Evolutionary conservation across 2,113 vertebrate species (phyloP), one percentile per base, ranked within the genome.

Genomic region (Serilophus lunatus): DNA sequence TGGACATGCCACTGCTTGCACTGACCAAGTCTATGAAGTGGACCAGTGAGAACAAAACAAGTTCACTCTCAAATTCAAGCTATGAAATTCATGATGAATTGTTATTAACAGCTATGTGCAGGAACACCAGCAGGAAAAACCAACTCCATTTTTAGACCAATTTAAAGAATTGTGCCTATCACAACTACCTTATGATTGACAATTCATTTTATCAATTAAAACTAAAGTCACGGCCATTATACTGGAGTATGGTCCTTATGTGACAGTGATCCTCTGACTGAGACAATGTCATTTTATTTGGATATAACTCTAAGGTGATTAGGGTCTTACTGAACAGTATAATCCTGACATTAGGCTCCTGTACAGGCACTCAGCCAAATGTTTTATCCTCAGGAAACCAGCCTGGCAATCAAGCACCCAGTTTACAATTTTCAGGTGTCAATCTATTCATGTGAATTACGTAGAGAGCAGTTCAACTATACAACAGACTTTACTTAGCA

Each of bases 21-120:
- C 14, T 20, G 23, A 95, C 70, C 74, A 74, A 91, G 60, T 70
- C 50, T 72, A 45, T 87, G 57, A 91, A 94, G 77, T 38, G 47
- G 36, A 71, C 93, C 71, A 66, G 19, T 36, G 59, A 56, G 90
- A 96, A 74, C 42, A 91, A 51, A 94, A 63, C 66, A 95, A 95
- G 85, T 20, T 38, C 36, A 53, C 53, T 85, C 74, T 90, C 75
- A 91, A 92, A 87, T 74, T 76, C 84, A 87, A 89, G 50, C 50
- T 70, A 76, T 1, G 0, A 89, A 95, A 91, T 54, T 91, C 79
- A 89, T 6, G 17, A 69, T 38, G 42, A 69, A 68, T 92, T 13
- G 1, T 90, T 93, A 93, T 83, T 74, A 96, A 93, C 33, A 81
- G 35, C 64, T 44, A 86, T 28, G 45, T 29, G 18, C 68, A 94